Percentiles rank a stretch among this genome's conserved stretches.
These are phyloP conservation scores for Xenops minutus DNA, from an alignment of 2,797 vertebrate species.

Conservation along the genomic window DNA sequence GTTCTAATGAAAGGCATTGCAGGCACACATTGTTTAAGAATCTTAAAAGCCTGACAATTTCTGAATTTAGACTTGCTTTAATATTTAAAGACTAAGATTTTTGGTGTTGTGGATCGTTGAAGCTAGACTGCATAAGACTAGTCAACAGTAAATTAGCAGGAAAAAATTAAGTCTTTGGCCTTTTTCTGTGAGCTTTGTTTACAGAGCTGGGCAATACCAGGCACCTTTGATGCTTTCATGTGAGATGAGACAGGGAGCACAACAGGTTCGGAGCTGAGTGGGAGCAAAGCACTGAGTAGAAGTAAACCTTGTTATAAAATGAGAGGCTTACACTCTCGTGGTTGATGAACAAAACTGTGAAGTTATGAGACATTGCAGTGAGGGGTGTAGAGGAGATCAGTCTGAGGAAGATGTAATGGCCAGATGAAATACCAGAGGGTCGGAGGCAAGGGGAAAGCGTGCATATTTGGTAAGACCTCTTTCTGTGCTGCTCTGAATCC, in stretches of 20 bases:
- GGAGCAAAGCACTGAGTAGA: background rate
- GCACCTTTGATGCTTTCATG: background rate
- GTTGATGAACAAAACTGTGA: background rate
- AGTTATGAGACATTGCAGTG: fast-evolving
- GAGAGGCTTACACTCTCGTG: background rate
- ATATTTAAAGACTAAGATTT: background rate
- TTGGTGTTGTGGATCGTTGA: background rate
- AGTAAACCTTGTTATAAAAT: background rate
- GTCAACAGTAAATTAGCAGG: background rate
- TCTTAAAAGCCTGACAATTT: background rate
- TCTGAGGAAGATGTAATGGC: background rate
- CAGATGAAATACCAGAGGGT: background rate
- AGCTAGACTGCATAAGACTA: background rate
- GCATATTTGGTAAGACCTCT: background rate
- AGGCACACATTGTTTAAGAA: background rate
- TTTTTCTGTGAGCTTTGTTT: background rate
- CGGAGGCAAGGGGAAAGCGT: background rate
- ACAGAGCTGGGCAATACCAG: background rate
- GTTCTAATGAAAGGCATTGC: background rate
- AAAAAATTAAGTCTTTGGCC: background rate
- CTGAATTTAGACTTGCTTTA: conserved; percentile 30
- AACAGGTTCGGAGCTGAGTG: background rate
- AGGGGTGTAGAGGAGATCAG: background rate
- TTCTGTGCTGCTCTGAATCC: background rate
- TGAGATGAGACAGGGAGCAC: background rate